These are phyloP conservation scores for Ommatoiulus sabulosus DNA, from an alignment of 2,888 invertebrate species.

Conservation along the genomic window DNA sequence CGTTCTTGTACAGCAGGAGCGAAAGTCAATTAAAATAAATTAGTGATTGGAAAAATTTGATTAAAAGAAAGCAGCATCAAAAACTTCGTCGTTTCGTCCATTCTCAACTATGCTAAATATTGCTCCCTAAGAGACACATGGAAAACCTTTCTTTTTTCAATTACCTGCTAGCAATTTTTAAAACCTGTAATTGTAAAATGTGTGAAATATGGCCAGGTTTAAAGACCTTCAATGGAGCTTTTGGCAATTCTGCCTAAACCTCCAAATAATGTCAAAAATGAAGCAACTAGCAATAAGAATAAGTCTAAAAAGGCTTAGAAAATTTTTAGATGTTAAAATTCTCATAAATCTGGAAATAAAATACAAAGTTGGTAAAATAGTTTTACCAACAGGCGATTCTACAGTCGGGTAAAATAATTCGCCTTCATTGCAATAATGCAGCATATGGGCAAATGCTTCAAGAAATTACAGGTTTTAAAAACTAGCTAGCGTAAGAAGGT, in stretches of 20 bases:
- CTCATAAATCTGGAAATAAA: no score
- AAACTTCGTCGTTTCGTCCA: not conserved
- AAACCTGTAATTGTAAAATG: not conserved
- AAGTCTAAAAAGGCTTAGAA: no score
- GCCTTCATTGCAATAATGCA: not conserved
- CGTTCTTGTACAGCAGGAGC: not conserved
- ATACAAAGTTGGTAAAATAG: no score
- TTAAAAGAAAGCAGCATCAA: not conserved
- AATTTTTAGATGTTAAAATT: no score
- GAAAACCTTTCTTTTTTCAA: not conserved
- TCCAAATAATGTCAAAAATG: no score
- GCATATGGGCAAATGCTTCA: not conserved
- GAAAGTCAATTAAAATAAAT: not conserved
- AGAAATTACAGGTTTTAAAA: constrained; percentile 4
- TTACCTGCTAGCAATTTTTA: not conserved
- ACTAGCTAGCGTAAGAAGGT: not conserved
- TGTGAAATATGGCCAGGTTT: not conserved
- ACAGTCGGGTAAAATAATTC: no score
- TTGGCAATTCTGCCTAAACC: no score
- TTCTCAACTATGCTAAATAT: not conserved
- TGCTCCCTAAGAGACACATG: not conserved
- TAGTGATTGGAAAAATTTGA: no score
- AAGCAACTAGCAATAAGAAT: no score
- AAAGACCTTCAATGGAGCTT: no score
- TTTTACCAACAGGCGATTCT: no score